Percentiles rank a stretch among this genome's conserved stretches.
phyloP scores from a whole-genome alignment of 2,113 vertebrate species.

The Alligator mississippiensis region DNA sequence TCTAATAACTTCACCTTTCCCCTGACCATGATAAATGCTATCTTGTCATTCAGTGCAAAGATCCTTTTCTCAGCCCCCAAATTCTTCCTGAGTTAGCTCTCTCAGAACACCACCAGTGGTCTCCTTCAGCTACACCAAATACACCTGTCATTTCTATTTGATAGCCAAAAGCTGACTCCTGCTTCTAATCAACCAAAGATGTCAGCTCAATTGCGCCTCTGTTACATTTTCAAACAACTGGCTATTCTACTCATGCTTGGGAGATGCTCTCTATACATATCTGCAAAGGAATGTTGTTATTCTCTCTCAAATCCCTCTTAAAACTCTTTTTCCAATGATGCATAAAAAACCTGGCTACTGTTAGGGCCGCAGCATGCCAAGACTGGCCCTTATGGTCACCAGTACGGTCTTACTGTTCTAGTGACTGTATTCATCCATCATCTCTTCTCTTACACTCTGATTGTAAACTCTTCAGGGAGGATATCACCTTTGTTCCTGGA shows the following conservation, averaged over 20 bases:
- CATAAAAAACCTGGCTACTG: neutral
- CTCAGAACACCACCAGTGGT: neutral
- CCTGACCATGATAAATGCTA: neutral
- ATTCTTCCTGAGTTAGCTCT: neutral
- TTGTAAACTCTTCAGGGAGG: neutral
- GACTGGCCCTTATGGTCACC: neutral
- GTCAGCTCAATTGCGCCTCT: neutral
- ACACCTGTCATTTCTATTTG: neutral
- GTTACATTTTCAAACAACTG: neutral
- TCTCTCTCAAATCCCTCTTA: neutral
- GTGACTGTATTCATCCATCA: neutral
- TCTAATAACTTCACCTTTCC: fast-evolving
- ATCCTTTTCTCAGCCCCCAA: neutral
- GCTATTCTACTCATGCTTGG: neutral
- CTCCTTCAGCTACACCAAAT: neutral
- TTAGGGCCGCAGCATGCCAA: neutral
- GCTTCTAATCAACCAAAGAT: neutral
- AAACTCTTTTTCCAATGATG: neutral
- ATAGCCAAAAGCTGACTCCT: neutral
- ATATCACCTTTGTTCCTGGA: neutral
- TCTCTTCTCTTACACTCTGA: neutral
- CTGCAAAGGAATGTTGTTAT: neutral
- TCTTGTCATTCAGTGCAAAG: neutral
- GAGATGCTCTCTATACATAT: neutral
- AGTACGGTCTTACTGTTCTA: neutral